Conservation (phyloP, 2,888 invertebrate species). For the Microctonus aethiopoides region DNA sequence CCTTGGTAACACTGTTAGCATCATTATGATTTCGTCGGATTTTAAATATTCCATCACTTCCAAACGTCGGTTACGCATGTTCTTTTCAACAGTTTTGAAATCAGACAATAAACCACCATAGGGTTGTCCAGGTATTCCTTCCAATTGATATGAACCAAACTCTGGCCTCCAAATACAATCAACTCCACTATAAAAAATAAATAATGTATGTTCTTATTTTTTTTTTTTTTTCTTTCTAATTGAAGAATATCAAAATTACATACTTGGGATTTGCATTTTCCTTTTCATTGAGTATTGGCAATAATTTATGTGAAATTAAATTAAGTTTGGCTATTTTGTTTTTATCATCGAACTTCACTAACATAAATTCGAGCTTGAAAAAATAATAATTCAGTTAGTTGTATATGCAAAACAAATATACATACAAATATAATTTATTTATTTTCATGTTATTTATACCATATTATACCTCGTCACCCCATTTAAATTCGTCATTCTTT, state of each 20-base stretch:
- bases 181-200: conserved; percentile 67
- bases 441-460: background rate
- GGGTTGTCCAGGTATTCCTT: conserved; percentile 96
- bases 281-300: conserved; percentile 83
- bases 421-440: background rate
- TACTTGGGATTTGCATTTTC: conserved; percentile 76
- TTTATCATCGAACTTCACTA: conserved; percentile 92
- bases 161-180: conserved; percentile 97
- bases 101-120: conserved; percentile 95
- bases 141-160: conserved; percentile 97
- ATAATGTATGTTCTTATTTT: background rate
- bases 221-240: background rate
- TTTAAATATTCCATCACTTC: conserved; percentile 82
- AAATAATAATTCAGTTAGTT: too few relatives aligned
- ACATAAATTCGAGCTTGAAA: conserved; percentile 93
- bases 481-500: conserved; percentile 92
- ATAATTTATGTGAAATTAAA: conserved; percentile 82
- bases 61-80: conserved; percentile 90
- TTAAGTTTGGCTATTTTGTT: conserved; percentile 84
- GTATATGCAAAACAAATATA: background rate
- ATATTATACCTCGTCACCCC: conserved; percentile 89
- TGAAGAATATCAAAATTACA: conserved; percentile 68
- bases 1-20: conserved; percentile 94
- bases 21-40: conserved; percentile 86
- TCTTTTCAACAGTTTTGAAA: conserved; percentile 97